These are phyloP conservation scores for Bubalus kerabau DNA, from an alignment of 2,113 vertebrate species.

Conservation along the genomic window DNA sequence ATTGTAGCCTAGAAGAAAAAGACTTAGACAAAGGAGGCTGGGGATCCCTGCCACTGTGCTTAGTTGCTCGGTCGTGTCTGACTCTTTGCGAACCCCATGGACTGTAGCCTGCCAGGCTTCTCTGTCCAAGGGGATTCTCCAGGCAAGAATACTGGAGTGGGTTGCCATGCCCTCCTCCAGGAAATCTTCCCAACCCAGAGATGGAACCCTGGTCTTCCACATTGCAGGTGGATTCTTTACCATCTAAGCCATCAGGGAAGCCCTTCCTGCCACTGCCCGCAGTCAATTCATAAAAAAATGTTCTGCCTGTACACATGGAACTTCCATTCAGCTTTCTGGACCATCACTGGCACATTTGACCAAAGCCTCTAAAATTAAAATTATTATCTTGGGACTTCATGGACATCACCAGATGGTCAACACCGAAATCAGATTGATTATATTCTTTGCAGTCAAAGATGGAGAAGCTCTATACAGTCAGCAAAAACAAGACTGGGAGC, in stretches of 20 bases:
- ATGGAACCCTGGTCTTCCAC: neutral
- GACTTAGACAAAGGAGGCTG: neutral
- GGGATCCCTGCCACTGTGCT: neutral
- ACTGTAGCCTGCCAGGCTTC: neutral
- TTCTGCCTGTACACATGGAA: neutral
- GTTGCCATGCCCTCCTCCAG: neutral
- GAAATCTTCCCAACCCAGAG: neutral
- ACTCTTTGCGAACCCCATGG: neutral
- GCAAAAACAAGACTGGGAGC: too few relatives aligned
- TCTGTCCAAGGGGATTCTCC: neutral
- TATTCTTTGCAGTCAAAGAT: too few relatives aligned
- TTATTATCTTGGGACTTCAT: neutral
- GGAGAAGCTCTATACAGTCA: too few relatives aligned
- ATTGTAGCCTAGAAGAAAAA: neutral
- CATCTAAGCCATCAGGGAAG: neutral
- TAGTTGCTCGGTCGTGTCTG: neutral
- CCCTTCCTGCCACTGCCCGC: neutral
- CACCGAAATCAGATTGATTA: too few relatives aligned
- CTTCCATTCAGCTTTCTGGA: neutral
- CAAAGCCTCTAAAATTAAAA: neutral
- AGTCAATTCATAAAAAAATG: neutral
- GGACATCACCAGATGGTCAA: too few relatives aligned
- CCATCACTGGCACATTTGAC: neutral
- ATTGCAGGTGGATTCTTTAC: neutral
- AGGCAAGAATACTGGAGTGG: neutral